Evolutionary conservation across 2,113 vertebrate species (phyloP).

Genomic region (Pelobates fuscus): DNA sequence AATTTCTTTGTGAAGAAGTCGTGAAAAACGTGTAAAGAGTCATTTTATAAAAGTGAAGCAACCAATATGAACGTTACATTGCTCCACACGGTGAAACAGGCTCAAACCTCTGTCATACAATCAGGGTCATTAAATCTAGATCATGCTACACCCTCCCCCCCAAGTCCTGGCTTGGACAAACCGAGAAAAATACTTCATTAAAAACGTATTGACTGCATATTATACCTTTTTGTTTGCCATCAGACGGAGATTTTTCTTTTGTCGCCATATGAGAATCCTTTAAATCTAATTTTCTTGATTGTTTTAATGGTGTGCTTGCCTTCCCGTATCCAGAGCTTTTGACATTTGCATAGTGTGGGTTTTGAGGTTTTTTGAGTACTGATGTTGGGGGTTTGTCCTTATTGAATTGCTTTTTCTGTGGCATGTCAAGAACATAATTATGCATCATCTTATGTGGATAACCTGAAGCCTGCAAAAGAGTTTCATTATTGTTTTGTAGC

Average conservation of each 20-base stretch:
- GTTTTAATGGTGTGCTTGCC: conserved; percentile 59
- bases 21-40: too few species aligned
- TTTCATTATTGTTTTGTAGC: too few species aligned
- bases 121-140: too few species aligned
- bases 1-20: too few species aligned
- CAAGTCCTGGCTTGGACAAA: too few species aligned
- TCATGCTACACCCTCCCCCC: too few species aligned
- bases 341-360: conserved; percentile 56
- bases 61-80: too few species aligned
- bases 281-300: conserved; percentile 62
- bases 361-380: conserved; percentile 61
- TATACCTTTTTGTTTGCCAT: conserved; percentile 74
- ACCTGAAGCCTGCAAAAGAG: not conserved
- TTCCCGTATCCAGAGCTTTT: conserved; percentile 74
- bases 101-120: too few species aligned
- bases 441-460: not conserved
- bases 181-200: too few species aligned
- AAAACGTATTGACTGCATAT: too few species aligned
- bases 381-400: conserved; percentile 62
- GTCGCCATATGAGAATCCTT: conserved; percentile 61
- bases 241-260: conserved; percentile 60
- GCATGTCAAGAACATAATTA: not conserved
- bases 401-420: conserved; percentile 44
- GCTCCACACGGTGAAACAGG: too few species aligned
- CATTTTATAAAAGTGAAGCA: too few species aligned